Evolutionary conservation across 2,113 vertebrate genomes (phyloP).

Genomic region (Glaucomys volans): DNA sequence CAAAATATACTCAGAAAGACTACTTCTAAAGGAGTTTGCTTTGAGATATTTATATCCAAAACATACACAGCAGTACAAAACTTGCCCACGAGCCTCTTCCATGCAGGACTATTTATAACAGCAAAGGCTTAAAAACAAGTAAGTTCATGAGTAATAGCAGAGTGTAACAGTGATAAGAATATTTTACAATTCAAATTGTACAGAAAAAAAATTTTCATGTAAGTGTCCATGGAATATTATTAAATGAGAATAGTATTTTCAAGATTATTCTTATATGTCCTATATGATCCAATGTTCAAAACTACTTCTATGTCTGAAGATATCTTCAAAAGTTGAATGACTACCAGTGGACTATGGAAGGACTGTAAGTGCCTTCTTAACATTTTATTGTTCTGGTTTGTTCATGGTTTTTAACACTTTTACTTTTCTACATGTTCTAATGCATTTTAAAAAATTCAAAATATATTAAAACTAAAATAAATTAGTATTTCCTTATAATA

Average conservation of each 20-base stretch:
- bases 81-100: neutral
- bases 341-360: neutral
- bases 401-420: neutral
- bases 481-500: neutral
- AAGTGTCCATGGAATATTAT: neutral
- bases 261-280: neutral
- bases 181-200: neutral
- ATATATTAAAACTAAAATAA: constrained; percentile 23
- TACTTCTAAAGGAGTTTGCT: neutral
- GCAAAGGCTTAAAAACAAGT: neutral
- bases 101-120: neutral
- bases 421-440: neutral
- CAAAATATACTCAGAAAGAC: neutral
- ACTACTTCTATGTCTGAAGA: neutral
- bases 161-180: neutral
- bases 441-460: neutral
- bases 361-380: neutral
- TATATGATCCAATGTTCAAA: neutral
- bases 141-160: neutral
- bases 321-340: neutral
- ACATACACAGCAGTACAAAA: neutral
- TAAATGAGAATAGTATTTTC: neutral
- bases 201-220: neutral
- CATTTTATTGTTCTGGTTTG: neutral
- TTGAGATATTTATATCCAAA: neutral